phyloP scores from a whole-genome alignment of 2,888 invertebrate genomes.

The Stegophylla sp. region DNA sequence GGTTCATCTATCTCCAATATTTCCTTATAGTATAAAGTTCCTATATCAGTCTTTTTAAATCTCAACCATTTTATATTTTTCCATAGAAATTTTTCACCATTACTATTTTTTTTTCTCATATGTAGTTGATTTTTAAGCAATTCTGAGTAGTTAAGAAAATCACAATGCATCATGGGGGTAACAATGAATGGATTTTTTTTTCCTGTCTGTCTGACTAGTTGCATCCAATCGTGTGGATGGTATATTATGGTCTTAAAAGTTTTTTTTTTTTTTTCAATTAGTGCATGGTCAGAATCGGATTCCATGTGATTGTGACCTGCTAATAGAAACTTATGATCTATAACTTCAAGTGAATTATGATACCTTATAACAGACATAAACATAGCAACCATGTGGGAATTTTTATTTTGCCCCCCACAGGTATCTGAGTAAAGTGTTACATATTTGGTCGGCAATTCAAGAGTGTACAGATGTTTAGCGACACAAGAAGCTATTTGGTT shows the following conservation, averaged over 20 bases:
- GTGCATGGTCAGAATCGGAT: not conserved
- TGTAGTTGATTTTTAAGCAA: no score
- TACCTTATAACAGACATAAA: not conserved
- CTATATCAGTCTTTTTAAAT: no score
- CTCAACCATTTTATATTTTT: no score
- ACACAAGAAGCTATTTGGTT: not conserved
- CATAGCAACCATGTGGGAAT: not conserved
- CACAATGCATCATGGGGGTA: no score
- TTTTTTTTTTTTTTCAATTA: not conserved
- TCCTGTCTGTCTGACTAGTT: not conserved
- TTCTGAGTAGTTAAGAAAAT: no score
- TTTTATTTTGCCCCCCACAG: not conserved
- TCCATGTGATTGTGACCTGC: not conserved
- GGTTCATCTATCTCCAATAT: not conserved
- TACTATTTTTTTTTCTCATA: no score
- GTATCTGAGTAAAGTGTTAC: slow-evolving; percentile 7
- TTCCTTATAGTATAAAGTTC: no score
- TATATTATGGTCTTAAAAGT: not conserved
- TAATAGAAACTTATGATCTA: not conserved
- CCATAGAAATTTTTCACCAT: no score
- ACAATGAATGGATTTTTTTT: not conserved
- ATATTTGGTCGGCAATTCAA: not conserved
- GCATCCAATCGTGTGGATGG: not conserved
- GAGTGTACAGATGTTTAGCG: not conserved
- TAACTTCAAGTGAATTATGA: not conserved